A percentile compares a stretch with the other conserved stretches of the same genome.
phyloP scores from a whole-genome alignment of 1,140 invertebrate genomes.

The Alviniconcha marisindica region DNA sequence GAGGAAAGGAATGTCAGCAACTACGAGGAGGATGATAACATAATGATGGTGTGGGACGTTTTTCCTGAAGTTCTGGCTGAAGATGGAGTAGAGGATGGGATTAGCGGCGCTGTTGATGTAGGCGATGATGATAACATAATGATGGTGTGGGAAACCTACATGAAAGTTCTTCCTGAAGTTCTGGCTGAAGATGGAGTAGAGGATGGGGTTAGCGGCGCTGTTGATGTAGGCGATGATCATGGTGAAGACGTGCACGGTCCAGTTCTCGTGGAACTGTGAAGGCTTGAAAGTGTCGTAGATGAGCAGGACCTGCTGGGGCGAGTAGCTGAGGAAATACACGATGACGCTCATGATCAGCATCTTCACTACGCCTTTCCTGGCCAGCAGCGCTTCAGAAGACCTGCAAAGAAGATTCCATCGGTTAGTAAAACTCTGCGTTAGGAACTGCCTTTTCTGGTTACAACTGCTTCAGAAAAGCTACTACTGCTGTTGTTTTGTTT shows the following conservation, averaged over 20 bases:
- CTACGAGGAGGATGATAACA: too few species aligned
- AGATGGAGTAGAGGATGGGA: constrained; percentile 75
- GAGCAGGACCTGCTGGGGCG: constrained; percentile 72
- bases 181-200: constrained; percentile 76
- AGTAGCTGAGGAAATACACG: constrained; percentile 76
- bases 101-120: constrained; percentile 74
- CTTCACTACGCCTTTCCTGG: constrained; percentile 75
- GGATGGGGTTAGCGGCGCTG: constrained; percentile 75
- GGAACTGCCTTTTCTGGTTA: too few species aligned
- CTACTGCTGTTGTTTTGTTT: too few species aligned
- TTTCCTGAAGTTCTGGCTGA: constrained; percentile 72
- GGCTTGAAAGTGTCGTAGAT: constrained; percentile 72
- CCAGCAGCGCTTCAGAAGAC: constrained; percentile 67
- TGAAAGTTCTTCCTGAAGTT: constrained; percentile 60
- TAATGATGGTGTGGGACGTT: too few species aligned
- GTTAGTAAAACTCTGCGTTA: too few species aligned
- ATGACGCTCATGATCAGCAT: constrained; percentile 76
- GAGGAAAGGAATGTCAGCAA: too few species aligned
- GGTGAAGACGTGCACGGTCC: constrained; percentile 72
- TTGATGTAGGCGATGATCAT: constrained; percentile 73
- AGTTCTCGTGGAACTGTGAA: constrained; percentile 68
- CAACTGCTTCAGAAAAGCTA: too few species aligned
- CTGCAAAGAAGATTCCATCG: too few species aligned
- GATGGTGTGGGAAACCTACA: too few species aligned
- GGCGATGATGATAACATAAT: too few species aligned